Percentiles rank a stretch among this genome's conserved stretches.
Evolutionary conservation across 2,888 invertebrate genomes (phyloP).

Genomic region (Caenorhabditis sp.): DNA sequence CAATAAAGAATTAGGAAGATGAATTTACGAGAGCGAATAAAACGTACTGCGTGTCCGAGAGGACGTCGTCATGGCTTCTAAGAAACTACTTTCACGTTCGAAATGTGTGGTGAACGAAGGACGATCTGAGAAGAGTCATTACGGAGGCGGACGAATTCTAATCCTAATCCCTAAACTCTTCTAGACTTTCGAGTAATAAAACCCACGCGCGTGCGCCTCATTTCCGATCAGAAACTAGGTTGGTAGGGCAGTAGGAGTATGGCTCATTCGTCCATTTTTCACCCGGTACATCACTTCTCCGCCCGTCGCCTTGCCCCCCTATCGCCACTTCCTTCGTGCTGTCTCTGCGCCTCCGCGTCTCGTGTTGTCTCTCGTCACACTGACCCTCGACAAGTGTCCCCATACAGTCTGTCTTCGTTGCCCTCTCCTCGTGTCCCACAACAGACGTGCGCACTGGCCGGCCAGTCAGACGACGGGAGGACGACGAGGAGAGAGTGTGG

Average conservation of each 20-base stretch:
- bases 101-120: too few relatives aligned
- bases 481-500: neutral
- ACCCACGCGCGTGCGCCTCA: neutral
- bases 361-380: neutral
- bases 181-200: conserved; percentile 10
- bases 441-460: neutral
- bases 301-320: conserved; percentile 3
- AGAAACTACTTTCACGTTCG: neutral
- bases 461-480: conserved; percentile 15
- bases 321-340: neutral
- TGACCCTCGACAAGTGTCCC: conserved; percentile 40
- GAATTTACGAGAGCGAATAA: too few relatives aligned
- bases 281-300: conserved; percentile 25
- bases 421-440: conserved; percentile 16
- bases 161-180: neutral
- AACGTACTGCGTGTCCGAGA: too few relatives aligned
- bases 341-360: conserved; percentile 1
- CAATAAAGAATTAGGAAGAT: too few relatives aligned
- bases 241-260: conserved; percentile 2
- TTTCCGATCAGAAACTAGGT: conserved; percentile 6
- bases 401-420: conserved; percentile 26
- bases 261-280: conserved; percentile 36
- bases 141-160: neutral
- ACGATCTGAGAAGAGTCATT: neutral
- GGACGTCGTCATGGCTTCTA: too few relatives aligned